Conservation (phyloP, 2,888 invertebrate genomes). For the Mythimna albipuncta region DNA sequence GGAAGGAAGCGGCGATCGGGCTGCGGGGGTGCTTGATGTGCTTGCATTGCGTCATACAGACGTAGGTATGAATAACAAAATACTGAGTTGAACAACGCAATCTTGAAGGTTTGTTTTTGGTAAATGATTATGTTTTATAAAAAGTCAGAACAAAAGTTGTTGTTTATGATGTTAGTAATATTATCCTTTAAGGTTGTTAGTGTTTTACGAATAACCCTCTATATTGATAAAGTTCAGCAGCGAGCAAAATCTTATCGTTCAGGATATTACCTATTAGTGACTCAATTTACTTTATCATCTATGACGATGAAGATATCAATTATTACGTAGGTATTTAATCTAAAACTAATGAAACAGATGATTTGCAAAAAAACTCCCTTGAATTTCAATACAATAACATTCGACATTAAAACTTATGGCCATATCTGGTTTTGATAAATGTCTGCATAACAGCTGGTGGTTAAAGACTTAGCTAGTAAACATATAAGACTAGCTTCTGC, state of each 20-base stretch:
- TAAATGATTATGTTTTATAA: too few relatives aligned
- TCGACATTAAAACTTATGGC: neutral
- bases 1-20: too few relatives aligned
- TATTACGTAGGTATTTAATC: neutral
- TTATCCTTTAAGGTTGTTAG: too few relatives aligned
- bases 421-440: neutral
- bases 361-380: constrained; percentile 17
- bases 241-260: neutral
- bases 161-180: too few relatives aligned
- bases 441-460: neutral
- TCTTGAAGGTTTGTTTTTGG: too few relatives aligned
- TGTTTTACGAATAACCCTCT: too few relatives aligned
- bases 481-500: neutral
- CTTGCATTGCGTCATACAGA: too few relatives aligned
- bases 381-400: constrained; percentile 5
- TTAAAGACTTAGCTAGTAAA: neutral
- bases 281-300: constrained; percentile 7
- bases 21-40: too few relatives aligned
- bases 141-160: too few relatives aligned
- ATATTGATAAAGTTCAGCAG: too few relatives aligned
- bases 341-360: neutral
- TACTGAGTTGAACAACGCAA: too few relatives aligned
- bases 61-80: too few relatives aligned
- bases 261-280: constrained; percentile 32
- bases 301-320: neutral